Conservation (phyloP, 2,113 vertebrate genomes). For the Semicossyphus pulcher region DNA sequence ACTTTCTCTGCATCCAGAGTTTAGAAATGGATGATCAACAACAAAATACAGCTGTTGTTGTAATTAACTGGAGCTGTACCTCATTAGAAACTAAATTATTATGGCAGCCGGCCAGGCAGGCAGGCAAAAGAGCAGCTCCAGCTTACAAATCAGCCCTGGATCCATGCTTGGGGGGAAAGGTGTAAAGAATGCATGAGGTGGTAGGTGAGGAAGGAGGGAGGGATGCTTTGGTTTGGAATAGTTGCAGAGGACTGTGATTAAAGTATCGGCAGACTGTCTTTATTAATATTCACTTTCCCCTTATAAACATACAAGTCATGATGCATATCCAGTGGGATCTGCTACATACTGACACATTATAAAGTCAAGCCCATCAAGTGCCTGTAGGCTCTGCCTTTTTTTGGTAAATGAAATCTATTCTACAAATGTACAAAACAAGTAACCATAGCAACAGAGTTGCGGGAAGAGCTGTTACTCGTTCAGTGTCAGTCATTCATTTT, state of each 20-base stretch:
- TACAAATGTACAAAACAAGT: slow-evolving; percentile 83
- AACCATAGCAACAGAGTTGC: slow-evolving; percentile 85
- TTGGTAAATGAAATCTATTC: slow-evolving; percentile 79
- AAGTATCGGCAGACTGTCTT: slow-evolving; percentile 43
- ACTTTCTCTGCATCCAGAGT: slow-evolving; percentile 22
- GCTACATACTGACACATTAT: slow-evolving; percentile 54
- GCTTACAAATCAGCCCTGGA: slow-evolving; percentile 49
- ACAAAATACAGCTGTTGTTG: slow-evolving; percentile 57
- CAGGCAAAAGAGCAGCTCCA: slow-evolving; percentile 45
- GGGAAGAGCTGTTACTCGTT: slow-evolving; percentile 71
- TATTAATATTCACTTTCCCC: slow-evolving; percentile 55
- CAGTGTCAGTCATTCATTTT: slow-evolving; percentile 73
- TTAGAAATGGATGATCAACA: slow-evolving; percentile 53
- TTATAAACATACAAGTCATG: slow-evolving; percentile 45
- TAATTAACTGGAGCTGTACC: slow-evolving; percentile 77
- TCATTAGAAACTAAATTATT: slow-evolving; percentile 74
- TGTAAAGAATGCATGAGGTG: slow-evolving; percentile 50
- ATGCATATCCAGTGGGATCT: slow-evolving; percentile 47
- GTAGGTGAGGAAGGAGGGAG: slow-evolving; percentile 22
- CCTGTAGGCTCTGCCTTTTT: slow-evolving; percentile 70
- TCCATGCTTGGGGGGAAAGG: slow-evolving; percentile 20
- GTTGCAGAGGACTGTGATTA: slow-evolving; percentile 51
- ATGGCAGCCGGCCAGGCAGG: slow-evolving; percentile 59
- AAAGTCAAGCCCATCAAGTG: slow-evolving; percentile 62
- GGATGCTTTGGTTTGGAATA: slow-evolving; percentile 36